Conservation (phyloP, 2,797 vertebrate genomes). For the Betta splendens region DNA sequence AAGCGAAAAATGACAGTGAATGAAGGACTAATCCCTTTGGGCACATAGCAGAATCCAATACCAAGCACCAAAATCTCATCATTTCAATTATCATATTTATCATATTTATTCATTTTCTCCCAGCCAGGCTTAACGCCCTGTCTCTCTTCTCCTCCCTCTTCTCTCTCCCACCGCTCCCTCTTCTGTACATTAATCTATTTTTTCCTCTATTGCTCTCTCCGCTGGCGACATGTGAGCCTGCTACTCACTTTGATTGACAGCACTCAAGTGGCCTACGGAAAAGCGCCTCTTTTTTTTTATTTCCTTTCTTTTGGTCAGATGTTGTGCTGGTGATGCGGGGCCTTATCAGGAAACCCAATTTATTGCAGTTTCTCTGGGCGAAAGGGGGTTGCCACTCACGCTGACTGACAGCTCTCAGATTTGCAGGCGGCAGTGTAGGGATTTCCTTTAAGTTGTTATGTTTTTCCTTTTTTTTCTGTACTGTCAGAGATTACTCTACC, state of each 20-base stretch:
- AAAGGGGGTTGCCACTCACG: slow-evolving; percentile 77
- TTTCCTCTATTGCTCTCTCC: slow-evolving; percentile 68
- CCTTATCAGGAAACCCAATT: slow-evolving; percentile 83
- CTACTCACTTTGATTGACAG: slow-evolving; percentile 81
- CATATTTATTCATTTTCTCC: slow-evolving; percentile 81
- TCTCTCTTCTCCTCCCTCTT: slow-evolving; percentile 44
- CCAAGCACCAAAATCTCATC: slow-evolving; percentile 79
- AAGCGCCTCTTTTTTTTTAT: slow-evolving; percentile 68
- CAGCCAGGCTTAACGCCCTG: slow-evolving; percentile 70
- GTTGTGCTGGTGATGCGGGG: slow-evolving; percentile 60
- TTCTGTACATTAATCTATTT: slow-evolving; percentile 78
- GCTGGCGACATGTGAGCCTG: slow-evolving; percentile 75
- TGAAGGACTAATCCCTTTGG: slow-evolving; percentile 77
- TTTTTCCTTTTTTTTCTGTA: slow-evolving; percentile 37
- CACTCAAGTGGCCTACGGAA: slow-evolving; percentile 81
- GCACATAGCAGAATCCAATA: slow-evolving; percentile 71
- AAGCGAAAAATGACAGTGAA: slow-evolving; percentile 74
- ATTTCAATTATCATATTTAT: slow-evolving; percentile 85
- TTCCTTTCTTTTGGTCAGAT: slow-evolving; percentile 53
- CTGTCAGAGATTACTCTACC: slow-evolving; percentile 54
- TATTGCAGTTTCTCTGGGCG: slow-evolving; percentile 72
- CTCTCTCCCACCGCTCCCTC: slow-evolving; percentile 48
- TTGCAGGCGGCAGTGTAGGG: slow-evolving; percentile 64
- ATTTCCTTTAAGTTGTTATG: slow-evolving; percentile 76
- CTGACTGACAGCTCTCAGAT: slow-evolving; percentile 83